Evolutionary conservation across 2,888 invertebrate genomes (phyloP), one percentile per base, ranked within the genome.

Genomic region (Tineola bisselliella): DNA sequence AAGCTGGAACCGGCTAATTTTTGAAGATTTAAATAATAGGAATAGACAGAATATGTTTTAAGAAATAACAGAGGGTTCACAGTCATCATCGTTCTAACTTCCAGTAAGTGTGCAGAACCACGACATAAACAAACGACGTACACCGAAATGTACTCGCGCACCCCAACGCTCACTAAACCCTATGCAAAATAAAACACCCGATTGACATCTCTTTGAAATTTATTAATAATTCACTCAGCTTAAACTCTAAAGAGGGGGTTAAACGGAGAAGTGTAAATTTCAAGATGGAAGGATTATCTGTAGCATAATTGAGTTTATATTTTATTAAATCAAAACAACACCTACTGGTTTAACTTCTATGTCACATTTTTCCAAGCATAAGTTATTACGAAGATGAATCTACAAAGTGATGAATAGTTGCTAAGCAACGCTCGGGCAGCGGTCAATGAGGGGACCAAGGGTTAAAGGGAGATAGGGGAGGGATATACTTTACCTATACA

Each of bases 141-240:
- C 87, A 88, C 64, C 72, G 84, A 86, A 88, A 87, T 77, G 79
- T 87, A 87, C 88, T 88, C 78, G 76, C 77, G 77, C 78, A 74
- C 80, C 81, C 82, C 81, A 69, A 66, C 71, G 69, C 71, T 63
- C 69, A 74, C 70, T 83, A 77, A 84, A 75, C 84, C 77, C 82
- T 84, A 87, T 86, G 86, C 87, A 87, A 87, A 87, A 87, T 87
- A 87, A 86, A 87, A 84, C 80, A 83, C 82, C 74, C 84, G 74
- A 84, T 84, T 87, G 87, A 84, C 87, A 81, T 86, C 82, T 82
- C 81, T 82, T 82, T 81, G 82, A 84, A 84, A 84, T 83, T 81
- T 86, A 84, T 87, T 84, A 87, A 86, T 84, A 81, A 87, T 87
- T 84, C 83, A 87, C 74, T 67, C 70, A 73, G 80, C 80, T 84